phyloP scores from a whole-genome alignment of 2,797 vertebrate genomes.

The Perdix hodgsoniae region DNA sequence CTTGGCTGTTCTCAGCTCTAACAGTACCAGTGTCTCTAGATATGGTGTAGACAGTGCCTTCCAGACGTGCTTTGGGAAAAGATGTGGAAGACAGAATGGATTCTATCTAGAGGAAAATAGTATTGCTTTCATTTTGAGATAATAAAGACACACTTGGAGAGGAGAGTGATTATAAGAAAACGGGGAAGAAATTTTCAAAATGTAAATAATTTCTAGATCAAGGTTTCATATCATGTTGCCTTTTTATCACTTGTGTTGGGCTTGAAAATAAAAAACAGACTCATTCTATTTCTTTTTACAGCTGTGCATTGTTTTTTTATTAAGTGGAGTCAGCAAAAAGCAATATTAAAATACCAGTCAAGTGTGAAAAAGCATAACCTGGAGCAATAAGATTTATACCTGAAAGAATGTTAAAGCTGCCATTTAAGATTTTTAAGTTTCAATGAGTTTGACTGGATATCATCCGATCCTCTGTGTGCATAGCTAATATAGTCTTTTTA shows the following conservation, averaged over 20 bases:
- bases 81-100: not conserved
- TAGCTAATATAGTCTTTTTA: conserved; percentile 80
- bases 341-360: conserved; percentile 68
- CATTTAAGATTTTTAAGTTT: conserved; percentile 74
- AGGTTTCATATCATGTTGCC: conserved; percentile 18
- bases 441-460: conserved; percentile 57
- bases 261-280: conserved; percentile 43
- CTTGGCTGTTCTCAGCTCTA: not conserved
- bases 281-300: conserved; percentile 60
- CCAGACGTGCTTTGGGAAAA: not conserved
- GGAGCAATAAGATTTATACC: conserved; percentile 64
- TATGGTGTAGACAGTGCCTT: not conserved
- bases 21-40: not conserved
- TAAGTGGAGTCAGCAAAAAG: conserved; percentile 70
- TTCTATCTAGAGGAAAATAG: not conserved
- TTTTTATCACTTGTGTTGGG: conserved; percentile 53
- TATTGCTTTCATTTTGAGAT: not conserved
- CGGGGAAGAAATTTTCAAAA: not conserved
- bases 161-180: not conserved
- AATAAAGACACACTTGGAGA: not conserved
- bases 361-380: conserved; percentile 66
- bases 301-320: conserved; percentile 59
- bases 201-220: conserved; percentile 47
- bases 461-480: conserved; percentile 63
- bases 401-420: conserved; percentile 60